A percentile compares a stretch with the other conserved stretches of the same genome.
These are phyloP conservation scores for Silurus glanis DNA, from an alignment of 2,113 vertebrate species.

Conservation along the genomic window DNA sequence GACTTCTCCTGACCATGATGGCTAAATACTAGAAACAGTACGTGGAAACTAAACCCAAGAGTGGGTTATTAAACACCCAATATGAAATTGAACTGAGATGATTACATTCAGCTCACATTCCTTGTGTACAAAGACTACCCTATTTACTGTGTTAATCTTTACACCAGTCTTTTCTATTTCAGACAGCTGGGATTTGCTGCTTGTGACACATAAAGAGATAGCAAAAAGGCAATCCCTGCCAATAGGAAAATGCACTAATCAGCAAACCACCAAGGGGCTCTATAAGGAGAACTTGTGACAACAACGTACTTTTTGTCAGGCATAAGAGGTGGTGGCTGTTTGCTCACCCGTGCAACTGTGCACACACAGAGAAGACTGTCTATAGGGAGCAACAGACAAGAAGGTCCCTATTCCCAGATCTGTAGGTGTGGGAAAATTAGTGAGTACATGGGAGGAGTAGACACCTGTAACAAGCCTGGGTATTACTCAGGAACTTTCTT, in stretches of 20 bases:
- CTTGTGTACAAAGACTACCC: neutral
- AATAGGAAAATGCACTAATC: neutral
- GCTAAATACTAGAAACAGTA: neutral
- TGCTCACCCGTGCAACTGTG: conserved; percentile 3
- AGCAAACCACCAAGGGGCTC: neutral
- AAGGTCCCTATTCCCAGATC: conserved; percentile 24
- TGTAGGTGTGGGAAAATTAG: conserved; percentile 16
- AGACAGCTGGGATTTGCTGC: neutral
- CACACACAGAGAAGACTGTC: conserved; percentile 14
- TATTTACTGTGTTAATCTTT: neutral
- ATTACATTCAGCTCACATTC: neutral
- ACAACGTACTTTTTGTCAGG: conserved; percentile 16
- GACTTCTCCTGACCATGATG: neutral
- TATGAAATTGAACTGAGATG: neutral
- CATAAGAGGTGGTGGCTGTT: conserved; percentile 26
- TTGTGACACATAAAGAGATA: neutral
- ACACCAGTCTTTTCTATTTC: conserved; percentile 20
- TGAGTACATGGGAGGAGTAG: conserved; percentile 8
- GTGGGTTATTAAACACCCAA: neutral
- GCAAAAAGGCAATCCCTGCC: neutral
- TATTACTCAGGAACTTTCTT: neutral
- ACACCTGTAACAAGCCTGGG: conserved; percentile 20
- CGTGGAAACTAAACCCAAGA: neutral
- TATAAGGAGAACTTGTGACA: conserved; percentile 20
- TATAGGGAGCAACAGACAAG: conserved; percentile 12